Base-by-base conservation (phyloP, 2,797 vertebrate genomes). In the Lepidocolaptes lacrymiger region DNA sequence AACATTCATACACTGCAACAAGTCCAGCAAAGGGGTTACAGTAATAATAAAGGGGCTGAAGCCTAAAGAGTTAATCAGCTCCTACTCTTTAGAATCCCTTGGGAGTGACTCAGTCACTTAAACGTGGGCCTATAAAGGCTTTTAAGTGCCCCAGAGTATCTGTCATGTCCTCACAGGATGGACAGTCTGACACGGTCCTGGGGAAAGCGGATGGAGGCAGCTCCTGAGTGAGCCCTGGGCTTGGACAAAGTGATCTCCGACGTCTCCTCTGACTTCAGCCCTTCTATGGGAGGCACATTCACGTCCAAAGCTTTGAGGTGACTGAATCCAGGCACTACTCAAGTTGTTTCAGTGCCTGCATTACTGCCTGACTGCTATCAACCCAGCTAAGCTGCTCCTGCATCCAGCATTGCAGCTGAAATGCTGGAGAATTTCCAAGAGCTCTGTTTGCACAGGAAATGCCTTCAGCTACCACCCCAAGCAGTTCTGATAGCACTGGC, bases 361-460 rank as follows among this genome's bases (percentile, higher is more conserved):
- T 18, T 14, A 10, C 28, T 26, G 12, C 32, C 63, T 30, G 61
- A 15, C 32, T 49, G 66, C 44, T 41, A 5, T 30, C 34, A 32
- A 3, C 1, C 2, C 37, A 36, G 41, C n/a, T 14, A n/a, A 75
- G 74, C 62, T 43, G 58, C 54, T 83, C 72, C 76, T 80, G 51
- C 51, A 32, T 5, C 37, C 75, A 71, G 32, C 32, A 56, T 46
- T 0, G 0, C 37, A 52, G 55, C 15, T 61, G 6, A 41, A 83
- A 27, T 3, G 37, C n/a, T 77, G 89, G 59, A 66, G 23, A 22
- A 13, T 23, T 58, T 69, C 91, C 93, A 73, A n/a, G 68, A 37
- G 64, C 5, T 83, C 72, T 69, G 43, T 80, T 93, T 72, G 51
- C 43, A 13, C 62, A 58, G 84, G 73, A 86, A 77, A 74, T 32